phyloP scores from a whole-genome alignment of 2,888 invertebrate genomes.

The Seira musarum region DNA sequence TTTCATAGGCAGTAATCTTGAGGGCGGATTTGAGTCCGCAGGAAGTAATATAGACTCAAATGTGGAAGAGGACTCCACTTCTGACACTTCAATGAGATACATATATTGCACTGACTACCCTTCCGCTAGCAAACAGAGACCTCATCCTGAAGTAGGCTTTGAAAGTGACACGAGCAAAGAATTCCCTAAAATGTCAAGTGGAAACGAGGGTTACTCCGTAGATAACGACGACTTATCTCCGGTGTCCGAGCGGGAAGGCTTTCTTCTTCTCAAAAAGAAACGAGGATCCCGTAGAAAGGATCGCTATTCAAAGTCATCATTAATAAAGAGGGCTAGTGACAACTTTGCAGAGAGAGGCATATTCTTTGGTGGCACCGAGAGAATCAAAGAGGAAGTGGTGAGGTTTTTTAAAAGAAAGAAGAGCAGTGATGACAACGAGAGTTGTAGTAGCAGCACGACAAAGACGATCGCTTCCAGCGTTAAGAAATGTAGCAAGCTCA shows the following conservation, averaged over 20 bases:
- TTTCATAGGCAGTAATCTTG: slow-evolving; percentile 23
- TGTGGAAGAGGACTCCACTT: slow-evolving; percentile 50
- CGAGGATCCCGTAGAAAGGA: slow-evolving; percentile 66
- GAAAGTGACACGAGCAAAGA: slow-evolving; percentile 59
- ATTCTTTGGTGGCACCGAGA: slow-evolving; percentile 53
- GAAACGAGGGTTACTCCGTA: slow-evolving; percentile 46
- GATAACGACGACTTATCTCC: slow-evolving; percentile 57
- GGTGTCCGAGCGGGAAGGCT: slow-evolving; percentile 53
- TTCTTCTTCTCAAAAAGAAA: slow-evolving; percentile 55
- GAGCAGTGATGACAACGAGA: slow-evolving; percentile 53
- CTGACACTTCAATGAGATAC: slow-evolving; percentile 34
- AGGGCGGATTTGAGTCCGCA: slow-evolving; percentile 35
- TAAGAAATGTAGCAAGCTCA: slow-evolving; percentile 47
- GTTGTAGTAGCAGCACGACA: slow-evolving; percentile 43
- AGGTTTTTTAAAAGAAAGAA: slow-evolving; percentile 65
- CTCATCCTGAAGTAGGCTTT: slow-evolving; percentile 1
- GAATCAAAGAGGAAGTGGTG: slow-evolving; percentile 63
- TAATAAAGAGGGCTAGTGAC: slow-evolving; percentile 66
- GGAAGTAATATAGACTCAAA: slow-evolving; percentile 47
- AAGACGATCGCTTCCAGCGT: slow-evolving; percentile 19
- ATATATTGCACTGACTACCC: slow-evolving; percentile 16
- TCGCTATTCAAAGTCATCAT: slow-evolving; percentile 65
- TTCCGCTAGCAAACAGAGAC: not conserved
- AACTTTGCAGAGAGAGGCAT: slow-evolving; percentile 49
- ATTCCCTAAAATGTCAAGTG: slow-evolving; percentile 42